A percentile compares a stretch with the other conserved stretches of the same genome.
Conservation (phyloP, 1,140 invertebrate species). For the Drosophila pseudoobscura region DNA sequence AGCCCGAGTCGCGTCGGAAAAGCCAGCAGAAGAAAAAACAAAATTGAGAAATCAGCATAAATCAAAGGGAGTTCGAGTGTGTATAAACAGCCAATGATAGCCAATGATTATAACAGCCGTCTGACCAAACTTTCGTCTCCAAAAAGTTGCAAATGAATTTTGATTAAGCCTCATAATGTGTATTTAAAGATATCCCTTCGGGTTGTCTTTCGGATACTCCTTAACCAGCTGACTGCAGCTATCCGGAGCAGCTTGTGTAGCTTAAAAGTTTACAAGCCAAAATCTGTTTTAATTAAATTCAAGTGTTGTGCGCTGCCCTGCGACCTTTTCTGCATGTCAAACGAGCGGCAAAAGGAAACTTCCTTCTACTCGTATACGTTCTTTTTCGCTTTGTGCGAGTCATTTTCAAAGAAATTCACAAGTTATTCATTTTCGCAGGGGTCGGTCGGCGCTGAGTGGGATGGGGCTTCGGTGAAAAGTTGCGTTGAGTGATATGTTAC, state of each 20-base stretch:
- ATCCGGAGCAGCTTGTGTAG: constrained; percentile 44
- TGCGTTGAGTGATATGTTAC: constrained; percentile 41
- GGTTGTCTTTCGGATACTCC: not conserved
- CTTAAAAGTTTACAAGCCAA: constrained; percentile 62
- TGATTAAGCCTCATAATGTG: constrained; percentile 50
- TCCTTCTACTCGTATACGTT: constrained; percentile 9
- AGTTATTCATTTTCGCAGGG: constrained; percentile 40
- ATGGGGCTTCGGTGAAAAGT: constrained; percentile 13
- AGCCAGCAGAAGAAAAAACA: constrained; percentile 10
- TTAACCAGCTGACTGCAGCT: constrained; percentile 20
- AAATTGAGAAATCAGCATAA: constrained; percentile 68
- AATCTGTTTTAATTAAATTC: constrained; percentile 73
- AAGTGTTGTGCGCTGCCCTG: constrained; percentile 37
- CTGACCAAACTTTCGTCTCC: constrained; percentile 27
- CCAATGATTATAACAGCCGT: constrained; percentile 32
- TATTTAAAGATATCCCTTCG: constrained; percentile 36
- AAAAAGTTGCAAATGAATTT: constrained; percentile 47
- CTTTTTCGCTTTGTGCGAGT: constrained; percentile 37
- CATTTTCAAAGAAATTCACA: constrained; percentile 55
- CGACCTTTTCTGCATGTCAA: constrained; percentile 51
- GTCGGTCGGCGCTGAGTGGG: too few species aligned
- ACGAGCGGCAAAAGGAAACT: constrained; percentile 35
- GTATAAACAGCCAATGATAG: constrained; percentile 35
- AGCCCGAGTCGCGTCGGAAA: constrained; percentile 8
- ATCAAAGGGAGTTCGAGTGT: constrained; percentile 50